phyloP scores from a whole-genome alignment of 2,888 invertebrate genomes.

The Calephelis perditalis region DNA sequence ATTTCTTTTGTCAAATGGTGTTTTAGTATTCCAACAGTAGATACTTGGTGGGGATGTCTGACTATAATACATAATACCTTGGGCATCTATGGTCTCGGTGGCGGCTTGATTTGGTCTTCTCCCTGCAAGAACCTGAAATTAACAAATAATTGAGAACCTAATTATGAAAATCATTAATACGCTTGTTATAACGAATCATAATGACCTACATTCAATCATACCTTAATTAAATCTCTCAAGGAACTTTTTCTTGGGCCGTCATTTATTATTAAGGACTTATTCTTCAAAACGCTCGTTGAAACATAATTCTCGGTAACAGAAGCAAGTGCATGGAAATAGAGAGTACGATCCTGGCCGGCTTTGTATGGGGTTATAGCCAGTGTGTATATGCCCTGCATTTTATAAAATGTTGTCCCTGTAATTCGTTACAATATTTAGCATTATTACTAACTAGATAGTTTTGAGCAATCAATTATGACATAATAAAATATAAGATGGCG shows the following conservation, averaged over 20 bases:
- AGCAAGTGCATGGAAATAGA: neutral
- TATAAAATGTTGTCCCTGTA: neutral
- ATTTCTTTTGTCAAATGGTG: neutral
- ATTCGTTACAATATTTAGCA: neutral
- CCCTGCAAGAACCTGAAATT: neutral
- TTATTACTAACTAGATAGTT: no score
- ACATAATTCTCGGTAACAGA: neutral
- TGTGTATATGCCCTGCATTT: neutral
- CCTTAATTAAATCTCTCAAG: neutral
- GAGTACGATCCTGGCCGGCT: neutral
- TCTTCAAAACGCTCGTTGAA: neutral
- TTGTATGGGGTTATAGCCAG: neutral
- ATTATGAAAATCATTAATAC: no score
- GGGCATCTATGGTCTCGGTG: neutral
- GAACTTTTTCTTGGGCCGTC: neutral
- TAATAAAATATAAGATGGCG: no score
- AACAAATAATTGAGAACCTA: no score
- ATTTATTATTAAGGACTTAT: neutral
- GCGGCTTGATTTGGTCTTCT: constrained; percentile 1
- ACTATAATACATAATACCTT: neutral
- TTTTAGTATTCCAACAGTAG: neutral
- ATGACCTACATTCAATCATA: no score
- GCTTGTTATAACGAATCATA: no score
- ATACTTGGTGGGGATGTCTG: neutral
- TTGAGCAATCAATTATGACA: no score